Base-by-base conservation (phyloP, 2,888 invertebrate species). In the Salticus scenicus region DNA sequence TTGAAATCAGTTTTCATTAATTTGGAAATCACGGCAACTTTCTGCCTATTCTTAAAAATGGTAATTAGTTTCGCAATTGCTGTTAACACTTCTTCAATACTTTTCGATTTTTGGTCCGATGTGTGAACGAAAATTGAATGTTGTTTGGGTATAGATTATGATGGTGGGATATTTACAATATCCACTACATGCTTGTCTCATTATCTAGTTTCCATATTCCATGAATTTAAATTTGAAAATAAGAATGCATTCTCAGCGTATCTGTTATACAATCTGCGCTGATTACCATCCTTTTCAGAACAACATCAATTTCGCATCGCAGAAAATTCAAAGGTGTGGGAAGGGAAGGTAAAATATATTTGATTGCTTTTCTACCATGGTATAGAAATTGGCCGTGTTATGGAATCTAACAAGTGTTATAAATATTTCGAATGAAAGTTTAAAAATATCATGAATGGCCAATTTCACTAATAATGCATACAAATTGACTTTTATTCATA, bases 1-100 rank as follows among this genome's bases (percentile, higher is more conserved):
- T 77, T 78, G 83, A 76, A 83, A 83, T 83, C 82, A 57, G 71
- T 64, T 75, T 83, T 77, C 83, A 84, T 84, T 83, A 83, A 83
- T 83, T 66, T 72, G 71, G 76, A 76, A 83, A 64, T 84, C 77
- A 75, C 70, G 70, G 70, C 73, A 70, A 64, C 69, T 82, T 76
- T 71, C 47, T 69, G 73, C 72, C 73, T 72, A 67, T 72, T 76
- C 70, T 84, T 77, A 84, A 84, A 84, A 84, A 84, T 84, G 83
- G 77, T 84, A 84, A 84, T 84, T 84, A 77, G 83, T 83, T 83
- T 76, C 37, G 74, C 66, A 69, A 67, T 66, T n/a, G 64, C 57
- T 81, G 81, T 81, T 81, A 81, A 83, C 82, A 83, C 76, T 83
- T 83, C 76, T 76, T 76, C 82, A 37, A 67, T 66, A 75, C 42